Base-by-base conservation (phyloP, 2,888 invertebrate genomes). In the Tanypteryx hageni region DNA sequence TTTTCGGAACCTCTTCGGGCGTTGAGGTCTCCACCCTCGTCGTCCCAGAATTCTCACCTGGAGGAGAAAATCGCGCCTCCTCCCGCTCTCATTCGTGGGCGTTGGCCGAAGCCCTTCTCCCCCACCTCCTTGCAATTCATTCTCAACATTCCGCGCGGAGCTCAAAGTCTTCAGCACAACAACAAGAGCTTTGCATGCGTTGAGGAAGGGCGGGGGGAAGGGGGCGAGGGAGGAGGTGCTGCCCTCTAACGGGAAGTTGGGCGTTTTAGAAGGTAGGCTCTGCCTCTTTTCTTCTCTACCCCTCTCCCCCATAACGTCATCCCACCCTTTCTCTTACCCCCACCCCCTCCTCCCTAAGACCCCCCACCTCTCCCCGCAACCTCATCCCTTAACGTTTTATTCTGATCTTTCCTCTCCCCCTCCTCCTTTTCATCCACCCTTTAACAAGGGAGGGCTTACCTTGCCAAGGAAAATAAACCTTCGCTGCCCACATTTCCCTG, bases 391-490 rank as follows among this genome's bases (percentile, higher is more conserved):
- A 44, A 44, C 44, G 1, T 44, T 44, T 76, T 22, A 11, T 7
- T 27, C 76, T 27, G 18, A 27, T 22, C 27, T 76, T 76, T 76
- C 22, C 27, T 76, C 76, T 76, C 14, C 27, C 68, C 68, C 68
- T 8, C 68, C 68, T 13, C 64, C 64, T 64, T 18, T 18, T n/a
- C 68, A 68, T 68, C 68, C 68, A n/a, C 68, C 76, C 27, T 76
- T 76, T 76, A 76, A 76, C 76, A 76, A 76, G 76, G 76, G 22
- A 22, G 76, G 76, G 22, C 76, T 76, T 76, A 76, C 76, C 76
- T 76, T 76, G 76, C 76, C 76, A 76, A 76, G 76, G 76, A 76
- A 76, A 76, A 76, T 76, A 76, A 76, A 76, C 76, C 76, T 76
- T 13, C 76, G 22, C 76, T 27, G 76, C 76, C 76, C 76, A 76